Evolutionary conservation across 2,113 vertebrate species (phyloP).

Genomic region (Sapajus apella): DNA sequence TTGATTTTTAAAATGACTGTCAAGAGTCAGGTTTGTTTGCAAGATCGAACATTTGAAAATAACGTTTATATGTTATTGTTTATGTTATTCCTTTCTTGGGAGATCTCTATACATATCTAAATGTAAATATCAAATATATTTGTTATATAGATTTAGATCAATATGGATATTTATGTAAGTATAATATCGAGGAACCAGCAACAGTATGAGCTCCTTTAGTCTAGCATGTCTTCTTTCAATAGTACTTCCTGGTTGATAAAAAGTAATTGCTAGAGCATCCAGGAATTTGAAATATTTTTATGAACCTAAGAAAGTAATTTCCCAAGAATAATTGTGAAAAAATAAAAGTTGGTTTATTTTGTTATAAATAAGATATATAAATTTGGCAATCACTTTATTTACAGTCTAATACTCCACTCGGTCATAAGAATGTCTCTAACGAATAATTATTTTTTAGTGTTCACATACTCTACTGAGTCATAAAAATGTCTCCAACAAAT

Average conservation of each 20-base stretch:
- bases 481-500: too few relatives aligned
- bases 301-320: not conserved
- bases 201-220: not conserved
- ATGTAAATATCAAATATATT: not conserved
- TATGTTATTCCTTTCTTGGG: not conserved
- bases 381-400: not conserved
- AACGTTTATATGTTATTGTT: not conserved
- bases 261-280: not conserved
- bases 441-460: constrained; percentile 1
- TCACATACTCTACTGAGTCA: not conserved
- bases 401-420: not conserved
- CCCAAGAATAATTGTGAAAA: not conserved
- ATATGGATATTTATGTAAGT: not conserved
- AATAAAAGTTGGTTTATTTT: not conserved
- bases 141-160: not conserved
- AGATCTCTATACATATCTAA: not conserved
- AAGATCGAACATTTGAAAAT: not conserved
- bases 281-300: not conserved
- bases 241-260: not conserved
- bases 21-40: not conserved
- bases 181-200: not conserved
- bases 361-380: not conserved
- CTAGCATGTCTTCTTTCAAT: not conserved
- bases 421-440: not conserved
- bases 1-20: not conserved